Percentiles rank a stretch among this genome's conserved stretches.
Evolutionary conservation across 2,113 vertebrate species (phyloP).

Genomic region (Periophthalmodon schlosseri): DNA sequence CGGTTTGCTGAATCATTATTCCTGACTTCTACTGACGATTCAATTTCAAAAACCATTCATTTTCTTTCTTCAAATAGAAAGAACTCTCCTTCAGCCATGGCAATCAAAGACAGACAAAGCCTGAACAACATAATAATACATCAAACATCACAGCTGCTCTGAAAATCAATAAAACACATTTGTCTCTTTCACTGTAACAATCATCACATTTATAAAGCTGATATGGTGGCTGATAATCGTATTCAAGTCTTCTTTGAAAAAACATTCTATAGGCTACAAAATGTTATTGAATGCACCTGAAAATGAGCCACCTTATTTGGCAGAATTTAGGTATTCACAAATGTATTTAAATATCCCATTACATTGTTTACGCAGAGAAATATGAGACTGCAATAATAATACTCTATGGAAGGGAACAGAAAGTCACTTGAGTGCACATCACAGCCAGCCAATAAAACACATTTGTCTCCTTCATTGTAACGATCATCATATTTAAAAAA

Average conservation of each 20-base stretch:
- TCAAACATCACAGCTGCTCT: background rate
- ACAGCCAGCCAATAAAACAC: background rate
- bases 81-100: constrained; percentile 3
- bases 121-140: constrained; percentile 5
- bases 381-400: no score
- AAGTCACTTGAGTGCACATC: no score
- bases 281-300: no score
- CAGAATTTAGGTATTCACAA: no score
- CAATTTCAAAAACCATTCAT: constrained; percentile 22
- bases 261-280: no score
- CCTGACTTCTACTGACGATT: constrained; percentile 42
- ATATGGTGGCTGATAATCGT: background rate
- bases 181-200: background rate
- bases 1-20: constrained; percentile 40
- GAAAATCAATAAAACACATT: constrained; percentile 17
- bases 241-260: background rate
- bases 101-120: constrained; percentile 27
- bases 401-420: no score
- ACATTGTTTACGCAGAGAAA: no score
- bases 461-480: background rate
- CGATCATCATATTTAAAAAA: background rate
- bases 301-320: no score
- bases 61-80: constrained; percentile 2
- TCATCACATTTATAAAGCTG: background rate
- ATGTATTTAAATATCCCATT: no score